Base-by-base conservation (phyloP, 2,113 vertebrate species). In the Panthera tigris region DNA sequence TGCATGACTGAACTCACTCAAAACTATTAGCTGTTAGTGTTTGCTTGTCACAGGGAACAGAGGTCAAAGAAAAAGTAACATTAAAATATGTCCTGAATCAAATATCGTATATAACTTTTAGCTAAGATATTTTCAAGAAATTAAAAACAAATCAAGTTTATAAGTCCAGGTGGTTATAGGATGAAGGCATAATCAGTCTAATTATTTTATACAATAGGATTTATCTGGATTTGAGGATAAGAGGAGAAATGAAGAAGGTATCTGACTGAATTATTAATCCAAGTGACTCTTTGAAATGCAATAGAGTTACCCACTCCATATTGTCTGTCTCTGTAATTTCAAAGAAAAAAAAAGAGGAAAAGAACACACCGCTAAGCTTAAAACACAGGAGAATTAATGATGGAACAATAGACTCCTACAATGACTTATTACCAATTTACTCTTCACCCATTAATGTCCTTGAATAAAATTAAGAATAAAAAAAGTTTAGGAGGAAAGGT, bases 261-360 rank as follows among this genome's bases (percentile, higher is more conserved):
- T 79, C n/a, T 87, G 69, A 90, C 39, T 90, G 55, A 91, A 80
- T 85, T 80, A 82, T 69, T 92, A 97, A 97, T 69, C 41, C 45
- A 69, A 91, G 16, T 15, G 9, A 68, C 11, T 92, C 96, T 91
- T 91, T 31, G 1, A 95, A 91, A 84, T 84, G 5, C 16, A 41
- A 16, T 27, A 4, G 4, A 86, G 9, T 23, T 85, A 87, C 41
- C n/a, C 14, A 89, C 2, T 96, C 4, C 33, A n/a, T 68, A 76
- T 82, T 85, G 63, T 92, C 5, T 94, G 14, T 50, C 13, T 29
- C n/a, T 63, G 7, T 55, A 86, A 89, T 45, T n/a, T 61, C 74
- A 96, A 91, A 48, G 71, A 6, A 68, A n/a, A 74, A 41, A 81
- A 1, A 21, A 27, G 18, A 79, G 23, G 18, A 65, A 83, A 65